Evolutionary conservation across 2,113 vertebrate species (phyloP).

Genomic region (Trachemys scripta): DNA sequence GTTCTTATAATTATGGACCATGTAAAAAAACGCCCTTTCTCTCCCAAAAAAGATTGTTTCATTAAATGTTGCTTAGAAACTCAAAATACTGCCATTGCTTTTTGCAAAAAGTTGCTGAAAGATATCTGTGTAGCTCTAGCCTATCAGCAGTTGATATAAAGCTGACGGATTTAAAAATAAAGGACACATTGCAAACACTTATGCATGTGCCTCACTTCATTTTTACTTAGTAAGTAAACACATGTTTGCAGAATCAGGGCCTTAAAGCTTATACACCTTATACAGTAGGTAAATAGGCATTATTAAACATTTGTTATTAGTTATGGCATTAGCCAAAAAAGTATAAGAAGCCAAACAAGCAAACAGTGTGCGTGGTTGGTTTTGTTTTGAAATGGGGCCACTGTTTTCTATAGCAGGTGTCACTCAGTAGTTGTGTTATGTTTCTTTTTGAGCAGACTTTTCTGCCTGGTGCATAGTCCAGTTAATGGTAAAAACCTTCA

Average conservation of each 20-base stretch:
- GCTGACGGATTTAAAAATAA: not conserved
- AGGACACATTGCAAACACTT: not conserved
- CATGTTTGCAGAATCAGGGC: not conserved
- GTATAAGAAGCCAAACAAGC: not conserved
- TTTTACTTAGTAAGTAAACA: not conserved
- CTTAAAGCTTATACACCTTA: not conserved
- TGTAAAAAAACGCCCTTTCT: not conserved
- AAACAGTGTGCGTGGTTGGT: not conserved
- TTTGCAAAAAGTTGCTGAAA: not conserved
- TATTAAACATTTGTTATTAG: not conserved
- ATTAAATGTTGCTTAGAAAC: not conserved
- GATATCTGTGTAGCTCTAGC: not conserved
- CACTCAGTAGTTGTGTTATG: not conserved
- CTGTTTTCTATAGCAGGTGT: not conserved
- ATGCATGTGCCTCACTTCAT: not conserved
- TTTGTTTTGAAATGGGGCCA: not conserved
- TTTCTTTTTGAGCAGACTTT: not conserved
- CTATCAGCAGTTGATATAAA: not conserved
- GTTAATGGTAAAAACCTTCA: not conserved
- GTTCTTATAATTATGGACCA: not conserved
- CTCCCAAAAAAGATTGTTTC: not conserved
- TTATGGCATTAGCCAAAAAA: not conserved
- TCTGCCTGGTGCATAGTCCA: not conserved
- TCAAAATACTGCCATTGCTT: not conserved
- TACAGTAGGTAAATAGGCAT: rapidly evolving